Conservation (phyloP, 2,888 invertebrate genomes). For the Drosophila mimetica region DNA sequence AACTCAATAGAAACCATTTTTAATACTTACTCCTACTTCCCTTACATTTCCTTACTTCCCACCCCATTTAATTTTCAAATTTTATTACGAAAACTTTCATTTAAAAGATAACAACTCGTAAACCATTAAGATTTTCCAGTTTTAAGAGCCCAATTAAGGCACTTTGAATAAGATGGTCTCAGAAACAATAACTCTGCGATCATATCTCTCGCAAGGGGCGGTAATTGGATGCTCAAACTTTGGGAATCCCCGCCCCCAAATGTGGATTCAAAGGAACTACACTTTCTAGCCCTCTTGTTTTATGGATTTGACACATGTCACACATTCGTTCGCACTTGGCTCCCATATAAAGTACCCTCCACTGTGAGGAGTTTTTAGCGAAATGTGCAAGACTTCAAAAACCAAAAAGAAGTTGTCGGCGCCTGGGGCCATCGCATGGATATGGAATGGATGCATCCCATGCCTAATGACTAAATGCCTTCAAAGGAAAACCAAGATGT, state of each 20-base stretch:
- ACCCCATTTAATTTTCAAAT: background rate
- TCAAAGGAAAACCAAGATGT: conserved; percentile 65
- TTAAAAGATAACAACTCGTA: background rate
- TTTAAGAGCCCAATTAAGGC: conserved; percentile 11
- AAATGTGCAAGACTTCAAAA: conserved; percentile 53
- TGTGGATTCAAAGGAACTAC: conserved; percentile 23
- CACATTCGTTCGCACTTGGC: conserved; percentile 57
- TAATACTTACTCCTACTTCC: no score
- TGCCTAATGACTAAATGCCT: conserved; percentile 70
- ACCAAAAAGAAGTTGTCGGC: conserved; percentile 45
- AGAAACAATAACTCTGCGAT: background rate
- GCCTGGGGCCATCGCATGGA: conserved; percentile 48
- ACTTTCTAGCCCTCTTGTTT: conserved; percentile 8
- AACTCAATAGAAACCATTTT: no score
- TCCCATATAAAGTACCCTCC: conserved; percentile 5
- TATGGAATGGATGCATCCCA: conserved; percentile 17
- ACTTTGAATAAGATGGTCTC: background rate
- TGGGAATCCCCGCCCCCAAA: conserved; percentile 2
- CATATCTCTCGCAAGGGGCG: conserved; percentile 7
- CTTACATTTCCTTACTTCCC: no score
- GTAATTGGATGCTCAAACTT: conserved; percentile 31
- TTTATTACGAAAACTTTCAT: background rate
- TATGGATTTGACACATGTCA: conserved; percentile 61
- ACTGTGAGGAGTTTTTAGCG: conserved; percentile 37
- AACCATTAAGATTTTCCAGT: conserved; percentile 2